Percentiles rank a stretch among this genome's conserved stretches.
Evolutionary conservation across 92 coral and sea anemone species (phyloP).

Genomic region (Parazoanthus darwini): DNA sequence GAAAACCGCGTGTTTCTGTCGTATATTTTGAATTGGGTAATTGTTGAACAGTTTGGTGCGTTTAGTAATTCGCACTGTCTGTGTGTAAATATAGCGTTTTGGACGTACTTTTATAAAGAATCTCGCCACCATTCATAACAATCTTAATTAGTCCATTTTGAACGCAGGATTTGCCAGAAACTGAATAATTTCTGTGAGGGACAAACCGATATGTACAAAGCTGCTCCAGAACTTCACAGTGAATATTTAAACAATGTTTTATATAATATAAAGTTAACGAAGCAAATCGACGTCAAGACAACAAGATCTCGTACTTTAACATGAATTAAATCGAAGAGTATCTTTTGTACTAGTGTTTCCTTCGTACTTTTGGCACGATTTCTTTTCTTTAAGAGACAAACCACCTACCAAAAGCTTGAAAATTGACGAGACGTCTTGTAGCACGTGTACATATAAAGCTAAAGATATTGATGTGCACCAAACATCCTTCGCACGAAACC

Average conservation of each 20-base stretch:
- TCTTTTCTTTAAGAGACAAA: too few species aligned
- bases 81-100: neutral
- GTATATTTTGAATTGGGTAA: neutral
- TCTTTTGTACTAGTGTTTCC: neutral
- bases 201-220: neutral
- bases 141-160: neutral
- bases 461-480: too few species aligned
- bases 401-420: neutral
- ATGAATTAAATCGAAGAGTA: neutral
- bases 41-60: neutral
- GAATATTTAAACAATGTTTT: neutral
- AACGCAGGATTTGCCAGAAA: neutral
- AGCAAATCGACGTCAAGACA: neutral
- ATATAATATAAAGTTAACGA: neutral
- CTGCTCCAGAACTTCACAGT: neutral
- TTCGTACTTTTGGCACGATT: neutral
- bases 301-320: neutral
- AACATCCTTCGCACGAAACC: neutral
- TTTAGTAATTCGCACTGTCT: neutral
- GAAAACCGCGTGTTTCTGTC: neutral
- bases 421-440: neutral
- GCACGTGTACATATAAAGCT: neutral
- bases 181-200: neutral
- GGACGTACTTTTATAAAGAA: neutral
- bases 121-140: neutral